These are phyloP conservation scores for Melitaea athalia DNA, from an alignment of 2,888 invertebrate genomes.

Conservation along the genomic window DNA sequence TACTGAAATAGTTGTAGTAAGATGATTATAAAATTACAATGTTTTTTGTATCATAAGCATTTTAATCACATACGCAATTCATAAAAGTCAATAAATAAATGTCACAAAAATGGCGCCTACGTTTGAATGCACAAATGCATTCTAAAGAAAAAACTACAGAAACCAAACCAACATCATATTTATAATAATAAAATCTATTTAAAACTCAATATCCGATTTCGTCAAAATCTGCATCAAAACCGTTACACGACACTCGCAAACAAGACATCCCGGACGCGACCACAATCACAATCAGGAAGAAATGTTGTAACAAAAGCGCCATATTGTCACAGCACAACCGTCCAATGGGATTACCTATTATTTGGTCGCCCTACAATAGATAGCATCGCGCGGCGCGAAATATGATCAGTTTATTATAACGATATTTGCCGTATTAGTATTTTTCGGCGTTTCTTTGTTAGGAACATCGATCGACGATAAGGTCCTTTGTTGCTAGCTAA, in stretches of 20 bases:
- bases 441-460: constrained; percentile 50
- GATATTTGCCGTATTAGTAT: constrained; percentile 72
- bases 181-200: background rate
- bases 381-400: constrained; percentile 63
- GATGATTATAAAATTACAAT: too few species aligned
- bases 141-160: too few species aligned
- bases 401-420: constrained; percentile 77
- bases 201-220: constrained; percentile 6
- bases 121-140: too few species aligned
- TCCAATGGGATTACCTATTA: constrained; percentile 67
- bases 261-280: constrained; percentile 47
- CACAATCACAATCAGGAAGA: constrained; percentile 48
- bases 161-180: background rate
- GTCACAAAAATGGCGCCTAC: too few species aligned
- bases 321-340: constrained; percentile 58
- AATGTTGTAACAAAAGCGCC: constrained; percentile 45
- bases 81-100: too few species aligned
- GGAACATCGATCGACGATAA: constrained; percentile 49
- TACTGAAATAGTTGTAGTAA: too few species aligned
- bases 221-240: constrained; percentile 9
- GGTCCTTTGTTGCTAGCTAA: constrained; percentile 48
- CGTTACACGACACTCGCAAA: constrained; percentile 29
- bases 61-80: too few species aligned
- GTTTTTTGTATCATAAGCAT: too few species aligned
- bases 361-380: constrained; percentile 67